phyloP scores from a whole-genome alignment of 2,888 invertebrate species.

The Venusia cambrica region DNA sequence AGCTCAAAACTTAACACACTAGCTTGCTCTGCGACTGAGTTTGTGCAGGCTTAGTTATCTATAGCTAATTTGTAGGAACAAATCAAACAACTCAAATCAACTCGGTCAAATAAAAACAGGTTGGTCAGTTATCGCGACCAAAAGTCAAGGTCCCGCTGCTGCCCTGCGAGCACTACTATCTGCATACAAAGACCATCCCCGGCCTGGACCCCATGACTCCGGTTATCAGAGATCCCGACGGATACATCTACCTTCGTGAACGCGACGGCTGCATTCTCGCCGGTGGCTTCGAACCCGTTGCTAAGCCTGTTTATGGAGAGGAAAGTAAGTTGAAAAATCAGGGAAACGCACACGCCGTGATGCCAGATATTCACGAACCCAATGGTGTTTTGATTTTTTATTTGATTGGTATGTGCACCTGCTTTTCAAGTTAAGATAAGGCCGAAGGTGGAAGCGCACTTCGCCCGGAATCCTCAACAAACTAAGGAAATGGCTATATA shows the following conservation, averaged over 20 bases:
- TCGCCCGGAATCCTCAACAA: no score
- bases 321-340: slow-evolving; percentile 55
- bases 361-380: no score
- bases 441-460: no score
- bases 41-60: no score
- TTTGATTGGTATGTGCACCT: no score
- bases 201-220: slow-evolving; percentile 91
- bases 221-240: slow-evolving; percentile 94
- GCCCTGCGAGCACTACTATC: slow-evolving; percentile 95
- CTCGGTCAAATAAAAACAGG: slow-evolving; percentile 41
- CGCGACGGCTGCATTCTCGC: slow-evolving; percentile 91
- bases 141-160: slow-evolving; percentile 94
- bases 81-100: background rate
- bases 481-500: no score
- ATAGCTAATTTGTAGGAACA: no score
- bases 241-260: slow-evolving; percentile 92
- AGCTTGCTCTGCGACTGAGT: no score
- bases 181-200: slow-evolving; percentile 91
- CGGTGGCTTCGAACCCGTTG: slow-evolving; percentile 95
- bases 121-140: slow-evolving; percentile 92
- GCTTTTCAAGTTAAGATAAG: no score
- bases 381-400: no score
- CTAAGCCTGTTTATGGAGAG: slow-evolving; percentile 94
- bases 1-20: no score
- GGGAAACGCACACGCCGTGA: no score